Base-by-base conservation (phyloP, 92 coral and sea anemone genomes). In the Scolanthus callimorphus region DNA sequence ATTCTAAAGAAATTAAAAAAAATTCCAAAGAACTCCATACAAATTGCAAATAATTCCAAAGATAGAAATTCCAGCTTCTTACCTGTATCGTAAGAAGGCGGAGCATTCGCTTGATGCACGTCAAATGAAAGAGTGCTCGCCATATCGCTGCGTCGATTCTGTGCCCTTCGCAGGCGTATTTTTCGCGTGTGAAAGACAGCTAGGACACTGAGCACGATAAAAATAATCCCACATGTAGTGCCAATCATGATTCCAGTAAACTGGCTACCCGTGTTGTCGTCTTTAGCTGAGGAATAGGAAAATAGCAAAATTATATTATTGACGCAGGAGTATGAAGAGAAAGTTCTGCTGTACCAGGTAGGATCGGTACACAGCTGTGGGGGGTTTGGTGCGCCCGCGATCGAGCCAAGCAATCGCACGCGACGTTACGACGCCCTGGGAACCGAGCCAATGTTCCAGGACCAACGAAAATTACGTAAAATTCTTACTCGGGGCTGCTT, bases 201-300 rank as follows among this genome's bases (percentile, higher is more conserved):
- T 71, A 92, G 80, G 45, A 74, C 80, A 51, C 89, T 88, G 2
- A 92, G 89, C 27, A 84, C 95, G 24, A 92, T 58, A 28, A 92
- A 88, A 30, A 92, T 85, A 39, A 92, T 71, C 37, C 98, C 96
- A 39, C 98, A 92, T 15, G 98, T 85, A 2, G 98, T 77, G 10
- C 98, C 98, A 30, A 92, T 92, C 83, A 92, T 90, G 26, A 92
- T 90, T 12, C 92, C 98, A 1, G 98, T 92, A 29, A 92, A 85
- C 37, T 84, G 90, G 37, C 78, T 84, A 13, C 76, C 74, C 39
- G 75, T 81, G 24, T 78, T 72, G 20, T 66, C 37, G 3, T 70
- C 69, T 15, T 44, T 65, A 27, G 23, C 86, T 76, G 55, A 22
- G 59, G 41, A 34, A 34, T 15, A 34, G 15, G 41, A 6, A 34